Percentiles rank a stretch among this genome's conserved stretches.
phyloP scores from a whole-genome alignment of 2,113 vertebrate species.

The Alexandromys fortis region DNA sequence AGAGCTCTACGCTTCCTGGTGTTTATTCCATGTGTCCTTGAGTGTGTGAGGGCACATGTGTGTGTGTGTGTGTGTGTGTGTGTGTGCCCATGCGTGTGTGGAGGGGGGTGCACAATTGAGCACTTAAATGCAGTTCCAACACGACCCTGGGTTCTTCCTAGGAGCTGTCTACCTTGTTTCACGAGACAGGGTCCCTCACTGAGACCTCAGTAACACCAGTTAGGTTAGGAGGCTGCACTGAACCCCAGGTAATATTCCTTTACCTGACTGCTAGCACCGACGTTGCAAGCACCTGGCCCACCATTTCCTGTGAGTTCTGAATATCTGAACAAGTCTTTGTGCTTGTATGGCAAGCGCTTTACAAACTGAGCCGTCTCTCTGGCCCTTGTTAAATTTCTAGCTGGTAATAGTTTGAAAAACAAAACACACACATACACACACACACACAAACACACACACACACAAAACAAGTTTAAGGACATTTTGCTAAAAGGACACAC shows the following conservation, averaged over 20 bases:
- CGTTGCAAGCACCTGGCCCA: not conserved
- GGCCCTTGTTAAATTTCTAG: not conserved
- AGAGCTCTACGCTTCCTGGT: not conserved
- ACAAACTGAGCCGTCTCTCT: too few species aligned
- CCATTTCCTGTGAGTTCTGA: too few species aligned
- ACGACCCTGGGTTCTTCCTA: not conserved
- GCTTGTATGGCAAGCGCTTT: not conserved
- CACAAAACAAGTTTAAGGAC: not conserved
- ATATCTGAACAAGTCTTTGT: not conserved
- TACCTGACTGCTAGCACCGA: too few species aligned
- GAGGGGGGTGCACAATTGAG: not conserved
- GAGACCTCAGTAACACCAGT: not conserved
- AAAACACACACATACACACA: too few species aligned
- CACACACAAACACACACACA: too few species aligned
- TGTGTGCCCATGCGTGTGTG: not conserved
- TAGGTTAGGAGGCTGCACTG: not conserved
- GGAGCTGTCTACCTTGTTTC: not conserved
- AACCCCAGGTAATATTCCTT: too few species aligned
- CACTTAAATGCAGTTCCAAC: not conserved
- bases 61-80: not conserved
- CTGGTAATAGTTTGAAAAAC: not conserved
- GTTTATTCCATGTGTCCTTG: not conserved
- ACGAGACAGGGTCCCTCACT: too few species aligned
- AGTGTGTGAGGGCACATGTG: not conserved
- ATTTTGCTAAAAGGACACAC: not conserved